phyloP scores from a whole-genome alignment of 2,797 vertebrate species.

The Phrynocephalus vlangalii region DNA sequence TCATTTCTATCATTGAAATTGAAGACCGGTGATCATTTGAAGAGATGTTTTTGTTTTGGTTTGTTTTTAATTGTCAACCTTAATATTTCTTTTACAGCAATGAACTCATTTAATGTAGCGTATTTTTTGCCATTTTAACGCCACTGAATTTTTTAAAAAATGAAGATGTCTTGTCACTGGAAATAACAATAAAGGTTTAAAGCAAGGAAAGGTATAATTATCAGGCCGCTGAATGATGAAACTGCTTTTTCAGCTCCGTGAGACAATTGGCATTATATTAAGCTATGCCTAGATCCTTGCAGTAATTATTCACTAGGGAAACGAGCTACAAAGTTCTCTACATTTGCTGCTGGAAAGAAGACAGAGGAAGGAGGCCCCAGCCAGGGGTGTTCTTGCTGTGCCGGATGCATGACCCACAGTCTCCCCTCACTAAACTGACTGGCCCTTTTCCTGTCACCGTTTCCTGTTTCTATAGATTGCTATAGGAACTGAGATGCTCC shows the following conservation, averaged over 20 bases:
- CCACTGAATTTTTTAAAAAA: background rate
- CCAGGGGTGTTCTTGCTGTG: constrained; percentile 8
- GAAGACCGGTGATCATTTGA: background rate
- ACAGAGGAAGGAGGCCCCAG: constrained; percentile 32
- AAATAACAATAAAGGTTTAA: constrained; percentile 21
- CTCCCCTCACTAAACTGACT: constrained; percentile 20
- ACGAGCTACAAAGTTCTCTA: constrained; percentile 1
- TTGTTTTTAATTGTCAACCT: background rate
- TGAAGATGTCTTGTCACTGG: background rate
- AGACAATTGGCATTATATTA: constrained; percentile 11
- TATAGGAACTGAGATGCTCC: constrained; percentile 37
- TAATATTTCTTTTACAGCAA: background rate
- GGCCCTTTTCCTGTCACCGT: constrained; percentile 40
- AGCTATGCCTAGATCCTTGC: background rate
- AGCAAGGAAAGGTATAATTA: constrained; percentile 7
- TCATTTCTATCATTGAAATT: background rate
- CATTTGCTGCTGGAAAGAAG: constrained; percentile 27
- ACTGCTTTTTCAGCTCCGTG: constrained; percentile 2
- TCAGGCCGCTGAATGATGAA: background rate
- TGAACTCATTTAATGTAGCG: background rate
- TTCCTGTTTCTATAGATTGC: constrained; percentile 44
- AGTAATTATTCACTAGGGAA: constrained; percentile 21
- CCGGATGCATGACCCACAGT: constrained; percentile 32
- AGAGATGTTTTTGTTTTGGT: too few species aligned
- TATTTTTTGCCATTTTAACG: background rate